Evolutionary conservation across 2,888 invertebrate genomes (phyloP).

Genomic region (Drosophila infuscata): DNA sequence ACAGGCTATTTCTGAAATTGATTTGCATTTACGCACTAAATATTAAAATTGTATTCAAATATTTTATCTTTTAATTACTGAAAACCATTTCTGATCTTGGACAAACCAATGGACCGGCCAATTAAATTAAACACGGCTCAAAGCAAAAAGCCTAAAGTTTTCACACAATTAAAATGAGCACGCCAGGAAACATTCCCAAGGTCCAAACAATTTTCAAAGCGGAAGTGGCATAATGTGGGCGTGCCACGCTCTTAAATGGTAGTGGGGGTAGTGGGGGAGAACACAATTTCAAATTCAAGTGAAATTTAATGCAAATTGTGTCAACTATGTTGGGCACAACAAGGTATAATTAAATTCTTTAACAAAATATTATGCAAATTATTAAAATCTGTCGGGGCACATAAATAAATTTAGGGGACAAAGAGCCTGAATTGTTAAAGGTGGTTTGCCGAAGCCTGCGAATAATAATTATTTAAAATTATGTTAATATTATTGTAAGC

Average conservation of each 20-base stretch:
- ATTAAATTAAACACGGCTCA: constrained; percentile 34
- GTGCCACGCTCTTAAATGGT: constrained; percentile 6
- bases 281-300: constrained; percentile 43
- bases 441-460: background rate
- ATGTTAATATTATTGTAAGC: background rate
- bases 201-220: background rate
- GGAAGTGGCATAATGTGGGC: constrained; percentile 30
- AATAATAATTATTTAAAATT: background rate
- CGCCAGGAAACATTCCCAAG: constrained; percentile 25
- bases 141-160: constrained; percentile 22
- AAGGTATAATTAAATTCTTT: constrained; percentile 72
- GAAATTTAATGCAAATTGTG: constrained; percentile 72
- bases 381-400: background rate
- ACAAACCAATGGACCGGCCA: constrained; percentile 15
- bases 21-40: constrained; percentile 14
- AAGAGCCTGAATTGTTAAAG: background rate
- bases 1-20: constrained; percentile 24
- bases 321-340: constrained; percentile 58
- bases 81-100: constrained; percentile 35
- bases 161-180: constrained; percentile 39
- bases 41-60: constrained; percentile 22
- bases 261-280: background rate
- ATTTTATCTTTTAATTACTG: constrained; percentile 19
- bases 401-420: background rate
- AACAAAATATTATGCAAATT: constrained; percentile 69